Evolutionary conservation across 2,113 vertebrate genomes (phyloP).

Genomic region (Cygnus buccinator): DNA sequence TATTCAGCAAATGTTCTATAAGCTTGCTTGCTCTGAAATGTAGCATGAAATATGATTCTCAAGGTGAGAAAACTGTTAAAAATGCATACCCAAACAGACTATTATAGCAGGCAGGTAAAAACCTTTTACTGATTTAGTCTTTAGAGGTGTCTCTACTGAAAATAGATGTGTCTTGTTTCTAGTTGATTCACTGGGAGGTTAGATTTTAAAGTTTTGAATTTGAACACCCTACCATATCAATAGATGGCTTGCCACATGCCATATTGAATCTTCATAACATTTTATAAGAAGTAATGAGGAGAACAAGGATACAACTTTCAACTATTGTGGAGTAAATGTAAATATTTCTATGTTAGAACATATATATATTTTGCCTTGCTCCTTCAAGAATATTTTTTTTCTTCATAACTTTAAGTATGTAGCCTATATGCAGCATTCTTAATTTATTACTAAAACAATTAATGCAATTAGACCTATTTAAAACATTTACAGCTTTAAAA

Average conservation of each 20-base stretch:
- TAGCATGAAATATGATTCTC: conserved; percentile 1
- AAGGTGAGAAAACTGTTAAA: not conserved
- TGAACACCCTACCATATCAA: not conserved
- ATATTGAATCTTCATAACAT: not conserved
- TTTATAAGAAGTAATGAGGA: not conserved
- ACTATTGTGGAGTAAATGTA: not conserved
- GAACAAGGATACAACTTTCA: not conserved
- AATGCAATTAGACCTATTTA: not conserved
- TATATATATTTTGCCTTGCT: not conserved
- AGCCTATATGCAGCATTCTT: not conserved
- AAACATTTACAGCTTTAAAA: not conserved
- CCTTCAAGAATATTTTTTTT: not conserved
- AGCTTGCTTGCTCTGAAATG: not conserved
- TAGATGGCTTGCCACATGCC: not conserved
- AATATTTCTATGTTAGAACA: not conserved
- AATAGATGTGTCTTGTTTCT: not conserved
- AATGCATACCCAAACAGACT: not conserved
- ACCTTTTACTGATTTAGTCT: not conserved
- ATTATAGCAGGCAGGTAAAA: not conserved
- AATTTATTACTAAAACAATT: not conserved
- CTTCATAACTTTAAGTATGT: not conserved
- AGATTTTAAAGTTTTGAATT: not conserved
- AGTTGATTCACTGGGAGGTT: not conserved
- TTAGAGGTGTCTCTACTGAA: not conserved
- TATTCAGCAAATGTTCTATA: not conserved